These are phyloP conservation scores for Drosophila erecta DNA, from an alignment of 1,140 invertebrate genomes.

Conservation along the genomic window DNA sequence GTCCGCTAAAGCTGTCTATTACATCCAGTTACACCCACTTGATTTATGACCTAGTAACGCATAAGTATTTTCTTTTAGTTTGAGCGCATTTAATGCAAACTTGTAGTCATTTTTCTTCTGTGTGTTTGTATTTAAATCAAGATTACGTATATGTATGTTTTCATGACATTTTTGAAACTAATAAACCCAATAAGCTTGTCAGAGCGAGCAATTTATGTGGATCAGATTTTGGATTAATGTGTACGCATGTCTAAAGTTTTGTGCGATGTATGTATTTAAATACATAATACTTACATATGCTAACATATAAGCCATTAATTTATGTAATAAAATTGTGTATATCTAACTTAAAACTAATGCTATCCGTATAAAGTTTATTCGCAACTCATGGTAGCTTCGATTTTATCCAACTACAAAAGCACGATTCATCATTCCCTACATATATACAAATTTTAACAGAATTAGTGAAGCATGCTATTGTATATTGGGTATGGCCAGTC, in stretches of 20 bases:
- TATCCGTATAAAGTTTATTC: constrained; percentile 16
- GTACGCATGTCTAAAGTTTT: constrained; percentile 53
- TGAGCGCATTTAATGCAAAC: constrained; percentile 74
- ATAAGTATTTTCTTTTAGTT: constrained; percentile 71
- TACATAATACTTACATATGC: constrained; percentile 58
- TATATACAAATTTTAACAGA: constrained; percentile 26
- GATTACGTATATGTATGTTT: constrained; percentile 53
- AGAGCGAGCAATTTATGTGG: constrained; percentile 30
- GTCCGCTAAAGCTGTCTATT: constrained; percentile 14
- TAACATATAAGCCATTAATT: constrained; percentile 77
- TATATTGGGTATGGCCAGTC: constrained; percentile 1
- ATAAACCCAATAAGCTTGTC: constrained; percentile 45
- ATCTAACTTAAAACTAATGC: constrained; percentile 52
- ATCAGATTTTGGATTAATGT: constrained; percentile 44
- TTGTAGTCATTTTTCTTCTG: constrained; percentile 71
- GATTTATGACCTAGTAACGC: constrained; percentile 34
- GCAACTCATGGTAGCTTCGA: background rate
- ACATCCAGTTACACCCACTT: constrained; percentile 29
- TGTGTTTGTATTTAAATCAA: constrained; percentile 52
- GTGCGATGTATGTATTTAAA: constrained; percentile 77
- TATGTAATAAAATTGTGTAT: constrained; percentile 82
- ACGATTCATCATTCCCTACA: background rate
- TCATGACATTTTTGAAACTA: constrained; percentile 47
- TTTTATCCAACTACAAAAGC: background rate
- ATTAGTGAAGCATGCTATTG: background rate